These are phyloP conservation scores for Nowickia ferox DNA, from an alignment of 2,888 invertebrate genomes.

Conservation along the genomic window DNA sequence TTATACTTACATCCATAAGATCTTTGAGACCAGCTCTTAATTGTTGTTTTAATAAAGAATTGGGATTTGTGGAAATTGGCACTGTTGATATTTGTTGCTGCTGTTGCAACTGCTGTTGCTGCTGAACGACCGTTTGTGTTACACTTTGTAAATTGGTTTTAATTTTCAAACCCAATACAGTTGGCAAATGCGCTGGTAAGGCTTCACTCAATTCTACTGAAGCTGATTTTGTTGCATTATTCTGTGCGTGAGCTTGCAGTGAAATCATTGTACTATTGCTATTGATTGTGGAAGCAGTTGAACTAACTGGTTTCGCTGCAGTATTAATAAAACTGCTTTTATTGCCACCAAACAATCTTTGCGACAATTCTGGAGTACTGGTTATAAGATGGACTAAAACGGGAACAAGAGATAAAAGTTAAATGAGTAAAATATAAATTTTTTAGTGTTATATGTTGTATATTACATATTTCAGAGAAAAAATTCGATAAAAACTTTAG, in stretches of 20 bases:
- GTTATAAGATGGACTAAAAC: constrained; percentile 76
- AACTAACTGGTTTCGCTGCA: constrained; percentile 46
- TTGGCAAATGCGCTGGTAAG: constrained; percentile 77
- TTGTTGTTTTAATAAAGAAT: constrained; percentile 81
- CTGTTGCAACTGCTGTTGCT: constrained; percentile 67
- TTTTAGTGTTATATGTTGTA: background rate
- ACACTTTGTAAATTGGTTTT: constrained; percentile 75
- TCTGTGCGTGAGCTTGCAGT: constrained; percentile 55
- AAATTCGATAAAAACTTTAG: too few relatives aligned
- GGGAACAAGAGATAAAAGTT: constrained; percentile 6
- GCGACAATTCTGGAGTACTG: constrained; percentile 81
- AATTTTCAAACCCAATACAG: constrained; percentile 79
- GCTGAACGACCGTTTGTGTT: constrained; percentile 33
- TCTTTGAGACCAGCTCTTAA: constrained; percentile 79
- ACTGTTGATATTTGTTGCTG: constrained; percentile 51
- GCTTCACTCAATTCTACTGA: constrained; percentile 66
- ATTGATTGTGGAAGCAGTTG: constrained; percentile 49
- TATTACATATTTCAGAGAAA: too few relatives aligned
- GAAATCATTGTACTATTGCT: constrained; percentile 47
- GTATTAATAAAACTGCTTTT: constrained; percentile 69
- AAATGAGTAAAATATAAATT: background rate
- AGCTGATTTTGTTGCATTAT: constrained; percentile 43
- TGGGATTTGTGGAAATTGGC: constrained; percentile 69
- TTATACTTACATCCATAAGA: constrained; percentile 70
- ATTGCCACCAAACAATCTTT: constrained; percentile 79